Evolutionary conservation across 1,140 invertebrate genomes (phyloP), one percentile per base, ranked within the genome.

Genomic region (Bombus breviceps): DNA sequence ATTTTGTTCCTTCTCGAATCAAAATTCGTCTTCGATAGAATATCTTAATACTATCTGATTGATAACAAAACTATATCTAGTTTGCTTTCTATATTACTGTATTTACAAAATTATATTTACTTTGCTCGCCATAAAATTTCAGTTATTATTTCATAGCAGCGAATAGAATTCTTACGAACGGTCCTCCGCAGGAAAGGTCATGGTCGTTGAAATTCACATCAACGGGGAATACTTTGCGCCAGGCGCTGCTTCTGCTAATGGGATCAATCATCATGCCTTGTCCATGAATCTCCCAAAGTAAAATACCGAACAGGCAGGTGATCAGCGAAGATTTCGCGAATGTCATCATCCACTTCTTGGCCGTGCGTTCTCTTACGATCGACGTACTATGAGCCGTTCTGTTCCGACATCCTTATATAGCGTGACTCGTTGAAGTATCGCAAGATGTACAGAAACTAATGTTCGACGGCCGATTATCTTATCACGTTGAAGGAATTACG

Each of bases 181-280:
- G 47, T 81, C 97, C 97, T 47, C 97, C 97, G 92, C 97, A 98
- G 92, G 95, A 97, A 57, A 96, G 94, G 77, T 96, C 95, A 89
- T 97, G 97, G 90, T 97, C 97, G 73, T 96, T 93, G 64, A 95
- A 97, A 93, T 98, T 97, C 69, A 96, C 95, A 6, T 97, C 96
- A 6, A 97, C 97, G 83, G 96, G 95, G 93, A 97, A 98, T 47
- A 97, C 97, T 91, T 96, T 97, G 62, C 98, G 96, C 97, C 97
- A 97, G 57, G 97, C 95, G 41, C 96, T 96, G 83, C 96, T 96
- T 81, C 97, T 96, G 78, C 96, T 96, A 9, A 97, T 96, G 0
- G 97, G 97, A 85, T 97, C 96, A 86, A 97, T 92, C 91, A 98
- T 93, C 94, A 97, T 96, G 18, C 97, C 97, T 94, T 98, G 97